Base-by-base conservation (phyloP, 2,113 vertebrate species). In the Leptobrachium leishanense region DNA sequence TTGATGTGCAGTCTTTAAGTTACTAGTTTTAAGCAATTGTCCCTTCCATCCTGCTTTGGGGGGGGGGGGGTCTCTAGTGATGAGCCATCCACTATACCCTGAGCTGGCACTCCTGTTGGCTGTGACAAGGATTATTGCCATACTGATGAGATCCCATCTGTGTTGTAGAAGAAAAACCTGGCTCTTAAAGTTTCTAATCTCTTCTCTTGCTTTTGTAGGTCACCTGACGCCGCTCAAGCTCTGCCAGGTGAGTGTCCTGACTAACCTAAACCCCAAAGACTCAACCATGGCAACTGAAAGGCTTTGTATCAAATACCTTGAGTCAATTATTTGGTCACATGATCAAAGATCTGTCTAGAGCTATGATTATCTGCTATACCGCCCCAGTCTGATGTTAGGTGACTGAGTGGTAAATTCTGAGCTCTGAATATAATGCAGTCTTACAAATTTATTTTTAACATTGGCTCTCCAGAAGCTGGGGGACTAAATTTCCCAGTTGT, bases 361-460 rank as follows among this genome's bases (percentile, higher is more conserved):
- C 72, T 74, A 5, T 46, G 72, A 74, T 64, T 13, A 66, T n/a
- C 20, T 39, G 10, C 12, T 4, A 74, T 89, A 90, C 89, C 86
- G 91, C 89, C 89, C 90, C 91, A 88, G 85, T 85, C 90, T 88
- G 88, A 88, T 42, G 2, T 69, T 50, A 69, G 2, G 62, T 91
- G 90, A 89, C 85, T 88, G 90, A 91, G 70, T 86, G 90, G 88
- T 87, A 86, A 79, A 71, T 80, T 84, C 89, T 90, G 89, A 90
- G 76, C 57, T 44, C 2, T 20, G 20, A 31, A 31, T 31, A 31
- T 31, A 31, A 31, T 31, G 20, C 20, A 31, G 20, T 31, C 20
- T 31, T 31, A 31, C 20, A 31, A 31, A 31, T 31, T 31, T 31
- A 31, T 31, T 31, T 31, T 31, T 31, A 31, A 31, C 20, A 31